phyloP scores from a whole-genome alignment of 2,113 vertebrate genomes.

The Ahaetulla prasina region DNA sequence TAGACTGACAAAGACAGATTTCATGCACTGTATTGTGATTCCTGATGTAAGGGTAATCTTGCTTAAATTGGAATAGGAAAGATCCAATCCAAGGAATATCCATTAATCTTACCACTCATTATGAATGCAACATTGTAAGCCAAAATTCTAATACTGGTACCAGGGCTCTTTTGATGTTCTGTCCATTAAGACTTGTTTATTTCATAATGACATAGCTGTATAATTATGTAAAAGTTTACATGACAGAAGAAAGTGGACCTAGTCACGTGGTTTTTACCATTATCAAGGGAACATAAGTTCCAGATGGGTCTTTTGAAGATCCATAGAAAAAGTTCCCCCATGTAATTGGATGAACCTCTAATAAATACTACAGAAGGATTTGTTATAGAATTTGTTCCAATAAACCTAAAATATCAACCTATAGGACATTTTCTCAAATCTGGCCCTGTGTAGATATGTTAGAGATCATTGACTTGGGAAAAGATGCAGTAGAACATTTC shows the following conservation, averaged over 20 bases:
- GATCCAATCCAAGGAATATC: background rate
- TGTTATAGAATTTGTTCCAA: background rate
- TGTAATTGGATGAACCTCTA: background rate
- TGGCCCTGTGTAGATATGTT: background rate
- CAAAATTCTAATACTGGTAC: background rate
- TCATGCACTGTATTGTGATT: background rate
- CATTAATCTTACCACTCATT: background rate
- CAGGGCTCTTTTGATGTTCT: background rate
- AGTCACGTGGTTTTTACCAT: background rate
- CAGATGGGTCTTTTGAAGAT: background rate
- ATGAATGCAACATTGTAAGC: background rate
- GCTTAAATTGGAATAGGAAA: background rate
- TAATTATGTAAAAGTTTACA: background rate
- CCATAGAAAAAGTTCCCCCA: background rate
- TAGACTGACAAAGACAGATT: background rate
- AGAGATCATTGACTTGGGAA: background rate
- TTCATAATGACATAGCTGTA: background rate
- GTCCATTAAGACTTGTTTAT: background rate
- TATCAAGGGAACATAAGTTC: background rate
- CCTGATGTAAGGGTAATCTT: accelerated
- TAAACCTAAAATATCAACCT: background rate
- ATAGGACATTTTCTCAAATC: background rate
- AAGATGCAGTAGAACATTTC: background rate
- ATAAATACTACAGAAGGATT: background rate
- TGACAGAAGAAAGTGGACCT: background rate